A percentile compares a stretch with the other conserved stretches of the same genome.
Conservation (phyloP, 2,888 invertebrate species). For the Drosophila peninsularis region DNA sequence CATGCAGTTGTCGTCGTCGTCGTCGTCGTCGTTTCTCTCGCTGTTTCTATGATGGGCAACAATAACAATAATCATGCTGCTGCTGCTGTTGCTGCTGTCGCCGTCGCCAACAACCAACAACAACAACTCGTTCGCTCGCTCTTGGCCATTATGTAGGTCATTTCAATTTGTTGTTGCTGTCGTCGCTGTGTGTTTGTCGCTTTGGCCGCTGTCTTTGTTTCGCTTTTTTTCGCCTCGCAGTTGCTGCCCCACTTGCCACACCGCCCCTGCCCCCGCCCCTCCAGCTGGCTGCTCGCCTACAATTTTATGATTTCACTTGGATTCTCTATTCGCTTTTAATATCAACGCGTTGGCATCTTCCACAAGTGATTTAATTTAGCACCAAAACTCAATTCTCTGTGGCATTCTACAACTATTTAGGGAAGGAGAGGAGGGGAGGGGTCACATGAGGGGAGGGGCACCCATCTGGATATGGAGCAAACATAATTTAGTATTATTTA, state of each 20-base stretch:
- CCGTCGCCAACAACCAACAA: slow-evolving; percentile 37
- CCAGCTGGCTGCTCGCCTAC: not conserved
- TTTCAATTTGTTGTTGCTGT: slow-evolving; percentile 60
- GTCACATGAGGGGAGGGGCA: slow-evolving; percentile 1
- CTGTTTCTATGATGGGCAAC: slow-evolving; percentile 66
- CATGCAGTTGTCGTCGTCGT: slow-evolving; percentile 54
- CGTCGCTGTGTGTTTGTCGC: slow-evolving; percentile 37
- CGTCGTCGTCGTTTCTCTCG: slow-evolving; percentile 41
- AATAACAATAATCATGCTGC: slow-evolving; percentile 71
- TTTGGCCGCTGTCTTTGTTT: slow-evolving; percentile 42
- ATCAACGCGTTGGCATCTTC: slow-evolving; percentile 71
- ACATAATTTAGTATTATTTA: slow-evolving; percentile 47
- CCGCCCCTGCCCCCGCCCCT: not conserved
- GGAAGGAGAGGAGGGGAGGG: not conserved
- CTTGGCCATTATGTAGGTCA: slow-evolving; percentile 74
- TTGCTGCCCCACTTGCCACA: slow-evolving; percentile 3
- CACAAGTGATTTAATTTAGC: slow-evolving; percentile 76
- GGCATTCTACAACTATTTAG: slow-evolving; percentile 34
- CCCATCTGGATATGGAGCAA: slow-evolving; percentile 1
- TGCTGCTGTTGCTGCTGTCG: slow-evolving; percentile 8
- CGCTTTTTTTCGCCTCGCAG: slow-evolving; percentile 32
- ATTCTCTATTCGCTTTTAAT: slow-evolving; percentile 75
- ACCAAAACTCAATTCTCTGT: slow-evolving; percentile 70
- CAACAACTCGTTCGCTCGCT: slow-evolving; percentile 44
- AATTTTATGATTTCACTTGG: slow-evolving; percentile 64